Evolutionary conservation across 2,888 invertebrate species (phyloP), one percentile per base, ranked within the genome.

Genomic region (Neoitamus cyanurus): DNA sequence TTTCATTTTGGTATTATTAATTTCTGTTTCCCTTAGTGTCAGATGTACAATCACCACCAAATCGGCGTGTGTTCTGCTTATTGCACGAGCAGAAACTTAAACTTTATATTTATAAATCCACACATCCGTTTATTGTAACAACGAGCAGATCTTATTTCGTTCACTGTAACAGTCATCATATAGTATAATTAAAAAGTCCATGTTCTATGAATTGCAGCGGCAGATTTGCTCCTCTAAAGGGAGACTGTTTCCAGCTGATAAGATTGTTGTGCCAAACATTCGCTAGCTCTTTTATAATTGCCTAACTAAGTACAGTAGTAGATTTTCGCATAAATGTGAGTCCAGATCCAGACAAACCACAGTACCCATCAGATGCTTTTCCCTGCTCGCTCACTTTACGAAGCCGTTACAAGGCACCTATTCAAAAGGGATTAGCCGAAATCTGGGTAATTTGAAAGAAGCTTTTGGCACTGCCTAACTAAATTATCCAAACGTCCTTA

Each of bases 291-390:
- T 2, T 11, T 7, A 25, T 11, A 58, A 58, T 25, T 58, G 25
- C 58, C 9, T 42, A 36, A 36, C 5, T 9, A 42, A 42, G n/a
- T 42, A 42, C n/a, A n/a, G n/a, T n/a, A n/a, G n/a, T n/a, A n/a
- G n/a, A n/a, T n/a, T n/a, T n/a, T n/a, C n/a, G n/a, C 34, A 34
- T 34, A 34, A 34, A 34, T 20, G 9, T 58, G 58, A 70, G 31
- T 15, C 34, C 31, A 28, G 28, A n/a, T 5, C 13, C 70, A 75
- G 28, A 58, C 58, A 58, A 34, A 20, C 36, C 37, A 75, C 20
- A 58, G 34, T 36, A n/a, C 5, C 25, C 25, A 58, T 80, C 80
- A 80, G 80, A 80, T 80, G 80, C 34, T 80, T 80, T 80, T 80
- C 58, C 20, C 20, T 80, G 80, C 80, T 80, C 9, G 7, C 13